These are phyloP conservation scores for Xestia ashworthii DNA, from an alignment of 2,888 invertebrate genomes.

Conservation along the genomic window DNA sequence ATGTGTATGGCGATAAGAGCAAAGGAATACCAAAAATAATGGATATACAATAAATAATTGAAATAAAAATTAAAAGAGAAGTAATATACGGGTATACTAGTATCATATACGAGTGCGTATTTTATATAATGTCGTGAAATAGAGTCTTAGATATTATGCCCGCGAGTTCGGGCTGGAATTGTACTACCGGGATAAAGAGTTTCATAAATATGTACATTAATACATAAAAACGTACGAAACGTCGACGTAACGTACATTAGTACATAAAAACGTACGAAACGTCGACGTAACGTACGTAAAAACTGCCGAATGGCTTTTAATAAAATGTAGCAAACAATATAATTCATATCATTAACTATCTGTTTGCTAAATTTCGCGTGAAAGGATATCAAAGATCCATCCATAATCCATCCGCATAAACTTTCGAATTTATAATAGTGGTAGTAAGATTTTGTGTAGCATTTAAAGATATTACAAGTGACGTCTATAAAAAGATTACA, in stretches of 20 bases:
- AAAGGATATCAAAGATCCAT: not conserved
- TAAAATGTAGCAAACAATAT: too few relatives aligned
- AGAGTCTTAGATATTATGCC: not conserved
- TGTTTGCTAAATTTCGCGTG: not conserved
- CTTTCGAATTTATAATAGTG: not conserved
- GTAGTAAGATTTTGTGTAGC: not conserved
- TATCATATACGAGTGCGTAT: too few relatives aligned
- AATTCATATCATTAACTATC: not conserved
- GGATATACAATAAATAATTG: not conserved
- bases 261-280: too few relatives aligned
- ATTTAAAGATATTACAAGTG: not conserved
- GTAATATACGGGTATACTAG: too few relatives aligned
- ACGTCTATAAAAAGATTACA: conserved; percentile 3
- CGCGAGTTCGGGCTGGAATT: not conserved
- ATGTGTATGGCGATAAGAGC: not conserved
- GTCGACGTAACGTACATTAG: too few relatives aligned
- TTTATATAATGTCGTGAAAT: too few relatives aligned
- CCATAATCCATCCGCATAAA: not conserved
- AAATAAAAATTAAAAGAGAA: not conserved
- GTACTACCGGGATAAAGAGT: not conserved
- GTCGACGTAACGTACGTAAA: too few relatives aligned
- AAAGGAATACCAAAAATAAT: not conserved
- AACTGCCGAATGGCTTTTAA: too few relatives aligned
- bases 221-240: too few relatives aligned
- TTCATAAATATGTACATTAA: not conserved